Conservation (phyloP, 1,140 invertebrate species). For the Drosophila malerkotliana region DNA sequence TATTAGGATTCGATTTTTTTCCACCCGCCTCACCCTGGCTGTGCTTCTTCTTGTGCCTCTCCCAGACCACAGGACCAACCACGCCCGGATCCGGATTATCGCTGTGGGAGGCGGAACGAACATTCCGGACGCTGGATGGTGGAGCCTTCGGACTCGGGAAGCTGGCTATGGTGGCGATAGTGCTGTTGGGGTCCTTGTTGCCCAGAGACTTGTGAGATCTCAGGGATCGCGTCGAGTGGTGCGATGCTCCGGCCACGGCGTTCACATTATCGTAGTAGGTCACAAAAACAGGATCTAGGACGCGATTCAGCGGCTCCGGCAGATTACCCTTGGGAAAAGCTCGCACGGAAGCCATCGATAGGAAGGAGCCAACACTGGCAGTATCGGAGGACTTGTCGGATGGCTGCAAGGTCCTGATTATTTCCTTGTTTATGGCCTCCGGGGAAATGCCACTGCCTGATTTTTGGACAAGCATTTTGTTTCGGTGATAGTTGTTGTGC, state of each 20-base stretch:
- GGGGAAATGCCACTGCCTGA: constrained; percentile 36
- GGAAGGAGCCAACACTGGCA: constrained; percentile 83
- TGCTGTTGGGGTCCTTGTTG: constrained; percentile 54
- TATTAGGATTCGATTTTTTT: constrained; percentile 27
- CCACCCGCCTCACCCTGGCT: constrained; percentile 74
- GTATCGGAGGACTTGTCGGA: constrained; percentile 75
- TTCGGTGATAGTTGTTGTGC: constrained; percentile 82
- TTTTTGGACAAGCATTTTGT: constrained; percentile 76
- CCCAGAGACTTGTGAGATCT: constrained; percentile 54
- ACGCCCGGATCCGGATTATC: constrained; percentile 89
- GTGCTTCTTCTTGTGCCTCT: constrained; percentile 86
- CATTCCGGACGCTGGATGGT: constrained; percentile 34
- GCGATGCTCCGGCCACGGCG: constrained; percentile 72
- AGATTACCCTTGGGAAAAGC: constrained; percentile 87
- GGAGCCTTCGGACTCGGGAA: constrained; percentile 80
- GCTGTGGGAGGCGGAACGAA: constrained; percentile 75
- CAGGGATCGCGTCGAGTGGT: constrained; percentile 55
- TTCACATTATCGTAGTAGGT: constrained; percentile 87
- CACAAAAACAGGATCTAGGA: constrained; percentile 90
- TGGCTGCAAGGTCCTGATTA: constrained; percentile 62
- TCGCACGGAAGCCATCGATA: constrained; percentile 92
- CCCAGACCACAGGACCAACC: constrained; percentile 92
- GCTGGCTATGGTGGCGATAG: constrained; percentile 75
- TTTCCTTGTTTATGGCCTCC: constrained; percentile 79
- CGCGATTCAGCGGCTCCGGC: constrained; percentile 89